Percentiles rank a stretch among this genome's conserved stretches.
Conservation (phyloP, 2,797 vertebrate genomes). For the Sebastiscus albofasciatus region DNA sequence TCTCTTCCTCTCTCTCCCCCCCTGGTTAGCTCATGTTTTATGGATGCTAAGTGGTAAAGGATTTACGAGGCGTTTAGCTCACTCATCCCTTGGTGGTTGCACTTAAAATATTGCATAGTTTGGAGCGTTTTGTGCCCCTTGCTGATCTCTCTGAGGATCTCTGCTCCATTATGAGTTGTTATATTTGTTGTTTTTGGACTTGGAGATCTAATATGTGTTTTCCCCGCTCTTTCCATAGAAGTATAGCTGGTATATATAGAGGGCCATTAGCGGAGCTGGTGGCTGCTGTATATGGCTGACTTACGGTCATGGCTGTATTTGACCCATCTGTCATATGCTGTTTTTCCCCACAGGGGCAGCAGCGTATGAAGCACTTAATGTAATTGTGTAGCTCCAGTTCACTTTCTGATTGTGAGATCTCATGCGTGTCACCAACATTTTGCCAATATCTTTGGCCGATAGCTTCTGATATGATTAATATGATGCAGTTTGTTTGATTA, state of each 20-base stretch:
- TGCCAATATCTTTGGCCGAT: neutral
- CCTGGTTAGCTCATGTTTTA: slow-evolving; percentile 68
- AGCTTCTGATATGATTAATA: slow-evolving; percentile 2
- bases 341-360: slow-evolving; percentile 3
- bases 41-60: slow-evolving; percentile 71
- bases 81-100: slow-evolving; percentile 50
- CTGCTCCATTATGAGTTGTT: slow-evolving; percentile 31
- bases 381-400: slow-evolving; percentile 50
- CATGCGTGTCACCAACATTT: neutral
- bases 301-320: slow-evolving; percentile 43
- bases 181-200: slow-evolving; percentile 29
- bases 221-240: neutral
- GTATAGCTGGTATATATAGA: neutral
- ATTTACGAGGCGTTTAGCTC: slow-evolving; percentile 75
- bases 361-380: slow-evolving; percentile 26
- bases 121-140: slow-evolving; percentile 44
- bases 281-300: slow-evolving; percentile 30
- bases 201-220: slow-evolving; percentile 7
- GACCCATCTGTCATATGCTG: slow-evolving; percentile 35
- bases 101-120: slow-evolving; percentile 66
- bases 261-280: neutral
- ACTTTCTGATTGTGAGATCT: slow-evolving; percentile 27
- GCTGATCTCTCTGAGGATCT: slow-evolving; percentile 29
- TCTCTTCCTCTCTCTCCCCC: neutral
- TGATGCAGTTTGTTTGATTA: slow-evolving; percentile 25